Conservation (phyloP, 2,888 invertebrate species). For the Rhaphigaster nebulosa region DNA sequence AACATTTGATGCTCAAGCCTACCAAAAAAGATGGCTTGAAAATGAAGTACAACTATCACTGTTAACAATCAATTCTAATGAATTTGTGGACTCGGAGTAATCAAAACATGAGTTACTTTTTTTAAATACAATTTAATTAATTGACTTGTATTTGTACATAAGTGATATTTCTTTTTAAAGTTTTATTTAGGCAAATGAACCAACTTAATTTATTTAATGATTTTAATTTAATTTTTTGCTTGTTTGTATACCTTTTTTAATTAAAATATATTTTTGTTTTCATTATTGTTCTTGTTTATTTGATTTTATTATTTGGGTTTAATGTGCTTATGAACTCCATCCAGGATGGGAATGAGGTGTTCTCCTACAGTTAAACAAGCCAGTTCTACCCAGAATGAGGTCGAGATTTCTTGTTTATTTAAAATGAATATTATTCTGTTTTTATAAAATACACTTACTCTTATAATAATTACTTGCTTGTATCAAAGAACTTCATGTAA, state of each 20-base stretch:
- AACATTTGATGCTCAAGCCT: slow-evolving; percentile 40
- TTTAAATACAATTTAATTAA: slow-evolving; percentile 10
- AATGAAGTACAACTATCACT: slow-evolving; percentile 48
- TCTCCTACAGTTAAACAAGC: too few relatives aligned
- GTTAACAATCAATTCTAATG: slow-evolving; percentile 30
- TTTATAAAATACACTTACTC: too few relatives aligned
- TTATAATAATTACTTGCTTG: too few relatives aligned
- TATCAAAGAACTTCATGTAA: too few relatives aligned
- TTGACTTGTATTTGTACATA: slow-evolving; percentile 21
- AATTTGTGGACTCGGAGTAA: slow-evolving; percentile 54
- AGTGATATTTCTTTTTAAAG: background rate
- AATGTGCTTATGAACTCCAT: too few relatives aligned
- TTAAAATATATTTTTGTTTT: slow-evolving; percentile 49
- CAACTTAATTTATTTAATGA: slow-evolving; percentile 55
- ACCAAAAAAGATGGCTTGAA: slow-evolving; percentile 55
- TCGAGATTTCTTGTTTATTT: too few relatives aligned
- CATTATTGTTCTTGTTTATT: background rate
- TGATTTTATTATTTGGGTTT: background rate
- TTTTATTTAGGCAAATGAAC: slow-evolving; percentile 50
- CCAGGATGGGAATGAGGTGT: too few relatives aligned
- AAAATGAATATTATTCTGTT: too few relatives aligned
- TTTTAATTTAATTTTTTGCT: slow-evolving; percentile 20
- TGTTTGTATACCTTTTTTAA: slow-evolving; percentile 53
- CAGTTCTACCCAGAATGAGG: too few relatives aligned
- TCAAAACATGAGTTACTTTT: background rate